These are phyloP conservation scores for Acromyrmex charruanus DNA, from an alignment of 1,140 invertebrate genomes.

Conservation along the genomic window DNA sequence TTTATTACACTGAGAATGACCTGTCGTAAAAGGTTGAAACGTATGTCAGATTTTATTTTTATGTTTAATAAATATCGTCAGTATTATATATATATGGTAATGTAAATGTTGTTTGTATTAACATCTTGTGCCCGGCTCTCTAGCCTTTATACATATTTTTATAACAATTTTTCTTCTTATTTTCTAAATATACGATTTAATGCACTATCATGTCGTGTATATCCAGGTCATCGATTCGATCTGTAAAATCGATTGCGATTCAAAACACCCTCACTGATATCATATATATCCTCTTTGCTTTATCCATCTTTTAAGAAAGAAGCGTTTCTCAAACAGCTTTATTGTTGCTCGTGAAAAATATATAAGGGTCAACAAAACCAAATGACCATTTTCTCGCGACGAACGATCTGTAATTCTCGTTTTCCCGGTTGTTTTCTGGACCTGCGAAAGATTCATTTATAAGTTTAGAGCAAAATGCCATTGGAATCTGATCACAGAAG, in stretches of 20 bases:
- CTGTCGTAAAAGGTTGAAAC: too few relatives aligned
- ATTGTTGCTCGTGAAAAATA: slow-evolving; percentile 19
- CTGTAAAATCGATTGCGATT: slow-evolving; percentile 32
- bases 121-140: too few relatives aligned
- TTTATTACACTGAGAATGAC: too few relatives aligned
- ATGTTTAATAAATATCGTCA: too few relatives aligned
- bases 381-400: background rate
- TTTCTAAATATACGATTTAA: background rate
- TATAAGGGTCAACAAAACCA: slow-evolving; percentile 10
- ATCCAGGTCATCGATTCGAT: slow-evolving; percentile 1
- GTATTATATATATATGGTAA: too few relatives aligned
- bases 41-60: too few relatives aligned
- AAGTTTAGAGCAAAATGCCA: slow-evolving; percentile 26
- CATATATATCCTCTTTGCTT: background rate
- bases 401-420: background rate
- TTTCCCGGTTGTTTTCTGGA: background rate
- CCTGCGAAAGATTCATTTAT: slow-evolving; percentile 15
- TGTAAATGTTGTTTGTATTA: too few relatives aligned
- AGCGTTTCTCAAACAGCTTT: background rate
- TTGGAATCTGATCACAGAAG: slow-evolving; percentile 16
- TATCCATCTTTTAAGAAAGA: slow-evolving; percentile 14
- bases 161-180: slow-evolving; percentile 6
- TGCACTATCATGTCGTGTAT: background rate
- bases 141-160: background rate
- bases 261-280: background rate